Base-by-base conservation (phyloP, 92 coral and sea anemone species). In the Micromussa lordhowensis region DNA sequence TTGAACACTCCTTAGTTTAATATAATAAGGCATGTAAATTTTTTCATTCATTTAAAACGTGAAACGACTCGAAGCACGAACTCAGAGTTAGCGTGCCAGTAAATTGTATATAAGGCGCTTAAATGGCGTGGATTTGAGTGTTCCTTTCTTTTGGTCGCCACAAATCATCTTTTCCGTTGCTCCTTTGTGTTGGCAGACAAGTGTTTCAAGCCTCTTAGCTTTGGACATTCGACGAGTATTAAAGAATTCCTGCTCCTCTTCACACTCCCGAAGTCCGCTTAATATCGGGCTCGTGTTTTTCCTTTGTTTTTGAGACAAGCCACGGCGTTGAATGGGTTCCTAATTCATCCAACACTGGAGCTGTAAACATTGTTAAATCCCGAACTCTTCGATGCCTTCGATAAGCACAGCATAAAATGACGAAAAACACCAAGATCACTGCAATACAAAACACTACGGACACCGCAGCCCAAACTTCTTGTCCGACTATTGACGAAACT, bases 391-490 rank as follows among this genome's bases (percentile, higher is more conserved):
- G 86, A 84, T 95, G 98, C 68, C 98, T 86, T 19, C 98, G 88
- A 63, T 95, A 95, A 7, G 98, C 96, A 71, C 98, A 95, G 86
- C 98, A 95, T 22, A 95, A 80, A 76, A 95, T 95, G 22, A 95
- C 85, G 90, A 95, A 92, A 58, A 95, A 95, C 18, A 95, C 94
- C 81, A 92, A 71, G 7, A 95, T 90, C 22, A 95, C 95, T 7
- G 93, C 95, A 29, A 95, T 87, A 51, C 98, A 95, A 79, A 95
- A 95, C 21, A 95, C 92, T 13, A 92, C 98, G 19, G 98, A 95
- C 9, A 95, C 93, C 1, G 98, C 96, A 15, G 98, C 98, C 98
- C 98, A 95, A 5, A 95, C 84, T 82, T 93, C 96, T 81, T 93
- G 96, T 13, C 94, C 95, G 22, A 91, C 92, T 14, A 79, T 53